phyloP scores from a whole-genome alignment of 2,888 invertebrate species.

The Megamerina dolium region DNA sequence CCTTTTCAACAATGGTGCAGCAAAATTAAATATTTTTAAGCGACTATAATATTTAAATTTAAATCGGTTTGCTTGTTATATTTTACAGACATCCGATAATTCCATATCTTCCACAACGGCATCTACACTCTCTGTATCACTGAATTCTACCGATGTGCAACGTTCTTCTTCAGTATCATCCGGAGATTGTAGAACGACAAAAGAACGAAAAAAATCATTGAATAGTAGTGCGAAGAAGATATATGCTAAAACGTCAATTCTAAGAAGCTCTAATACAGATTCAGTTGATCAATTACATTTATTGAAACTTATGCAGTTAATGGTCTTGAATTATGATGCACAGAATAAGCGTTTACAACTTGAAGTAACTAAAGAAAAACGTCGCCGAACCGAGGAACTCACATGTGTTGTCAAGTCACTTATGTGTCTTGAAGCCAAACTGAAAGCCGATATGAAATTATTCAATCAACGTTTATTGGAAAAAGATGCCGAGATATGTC shows the following conservation, averaged over 20 bases:
- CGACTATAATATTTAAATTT: no score
- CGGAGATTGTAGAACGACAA: slow-evolving; percentile 25
- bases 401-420: slow-evolving; percentile 47
- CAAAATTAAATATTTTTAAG: no score
- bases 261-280: not conserved
- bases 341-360: slow-evolving; percentile 43
- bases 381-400: slow-evolving; percentile 44
- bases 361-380: slow-evolving; percentile 46
- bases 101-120: slow-evolving; percentile 32
- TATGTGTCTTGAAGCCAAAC: slow-evolving; percentile 45
- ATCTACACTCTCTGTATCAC: slow-evolving; percentile 21
- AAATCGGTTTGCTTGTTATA: no score
- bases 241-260: no score
- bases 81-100: slow-evolving; percentile 41
- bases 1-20: no score
- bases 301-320: slow-evolving; percentile 36
- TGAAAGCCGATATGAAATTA: slow-evolving; percentile 46
- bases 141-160: slow-evolving; percentile 34
- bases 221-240: not conserved
- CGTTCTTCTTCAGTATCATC: slow-evolving; percentile 37
- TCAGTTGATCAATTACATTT: slow-evolving; percentile 33
- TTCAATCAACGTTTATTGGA: slow-evolving; percentile 44
- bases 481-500: slow-evolving; percentile 44
- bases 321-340: slow-evolving; percentile 43
- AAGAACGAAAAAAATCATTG: slow-evolving; percentile 21